Percentiles rank a stretch among this genome's conserved stretches.
These are phyloP conservation scores for Neogale vison DNA, from an alignment of 2,113 vertebrate species.

Conservation along the genomic window DNA sequence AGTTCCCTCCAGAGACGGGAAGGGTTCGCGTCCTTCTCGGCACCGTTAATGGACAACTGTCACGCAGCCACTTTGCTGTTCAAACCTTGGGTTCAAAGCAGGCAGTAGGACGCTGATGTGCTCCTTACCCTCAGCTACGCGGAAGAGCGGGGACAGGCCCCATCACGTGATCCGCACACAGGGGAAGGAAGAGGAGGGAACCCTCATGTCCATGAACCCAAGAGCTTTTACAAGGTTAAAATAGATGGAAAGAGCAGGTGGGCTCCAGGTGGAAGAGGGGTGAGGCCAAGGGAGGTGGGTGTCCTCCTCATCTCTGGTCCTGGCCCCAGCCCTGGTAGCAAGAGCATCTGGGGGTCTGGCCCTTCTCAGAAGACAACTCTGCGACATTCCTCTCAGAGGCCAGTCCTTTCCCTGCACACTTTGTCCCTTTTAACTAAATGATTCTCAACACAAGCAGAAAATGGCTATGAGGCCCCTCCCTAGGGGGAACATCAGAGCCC, in stretches of 20 bases:
- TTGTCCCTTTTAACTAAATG: neutral
- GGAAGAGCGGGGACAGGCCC: neutral
- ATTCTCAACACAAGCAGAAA: neutral
- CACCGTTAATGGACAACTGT: accelerated
- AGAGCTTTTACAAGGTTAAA: neutral
- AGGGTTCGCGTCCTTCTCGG: neutral
- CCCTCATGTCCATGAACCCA: neutral
- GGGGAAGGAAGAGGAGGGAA: neutral
- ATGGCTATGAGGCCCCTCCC: neutral
- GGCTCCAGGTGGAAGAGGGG: neutral
- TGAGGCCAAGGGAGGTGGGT: neutral
- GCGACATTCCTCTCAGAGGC: neutral
- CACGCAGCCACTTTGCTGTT: neutral
- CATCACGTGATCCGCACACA: accelerated
- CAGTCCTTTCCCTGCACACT: neutral
- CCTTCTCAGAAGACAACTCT: neutral
- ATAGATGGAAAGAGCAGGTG: neutral
- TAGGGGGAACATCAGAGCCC: neutral
- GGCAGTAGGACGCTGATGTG: accelerated
- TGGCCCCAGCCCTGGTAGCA: neutral
- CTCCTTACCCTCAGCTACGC: accelerated
- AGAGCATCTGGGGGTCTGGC: neutral
- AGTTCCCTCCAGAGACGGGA: neutral
- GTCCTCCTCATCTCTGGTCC: neutral
- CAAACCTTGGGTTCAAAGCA: neutral